Conservation (phyloP, 2,888 invertebrate species). For the Phoenoteleia sp. region DNA sequence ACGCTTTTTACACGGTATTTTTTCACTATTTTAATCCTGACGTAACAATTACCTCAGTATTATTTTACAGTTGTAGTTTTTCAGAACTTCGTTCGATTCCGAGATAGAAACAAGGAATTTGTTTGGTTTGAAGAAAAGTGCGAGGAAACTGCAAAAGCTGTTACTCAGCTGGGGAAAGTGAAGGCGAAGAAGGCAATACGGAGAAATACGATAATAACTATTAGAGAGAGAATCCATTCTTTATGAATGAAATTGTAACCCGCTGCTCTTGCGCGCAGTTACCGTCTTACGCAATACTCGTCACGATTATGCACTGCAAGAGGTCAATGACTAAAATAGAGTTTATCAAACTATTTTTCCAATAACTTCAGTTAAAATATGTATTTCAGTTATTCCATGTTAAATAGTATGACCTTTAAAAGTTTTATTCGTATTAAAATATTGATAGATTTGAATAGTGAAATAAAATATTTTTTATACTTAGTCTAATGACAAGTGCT, state of each 20-base stretch:
- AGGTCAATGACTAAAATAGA: constrained; percentile 70
- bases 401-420: too few relatives aligned
- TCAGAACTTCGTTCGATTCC: constrained; percentile 22
- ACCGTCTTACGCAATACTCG: constrained; percentile 79
- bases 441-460: too few relatives aligned
- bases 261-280: constrained; percentile 79
- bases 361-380: too few relatives aligned
- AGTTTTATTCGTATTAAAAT: too few relatives aligned
- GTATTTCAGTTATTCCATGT: too few relatives aligned
- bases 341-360: too few relatives aligned
- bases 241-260: constrained; percentile 83
- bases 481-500: too few relatives aligned
- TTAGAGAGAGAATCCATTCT: constrained; percentile 74
- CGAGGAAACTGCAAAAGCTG: constrained; percentile 63
- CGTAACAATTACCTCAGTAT: constrained; percentile 77
- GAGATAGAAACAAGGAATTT: constrained; percentile 62
- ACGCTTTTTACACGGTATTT: constrained; percentile 73
- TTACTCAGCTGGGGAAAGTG: constrained; percentile 66
- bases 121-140: constrained; percentile 28
- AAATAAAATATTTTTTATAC: too few relatives aligned
- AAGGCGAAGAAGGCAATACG: constrained; percentile 71
- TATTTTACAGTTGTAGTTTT: constrained; percentile 24
- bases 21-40: too few relatives aligned
- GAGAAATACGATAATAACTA: constrained; percentile 72
- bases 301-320: constrained; percentile 76